phyloP scores from a whole-genome alignment of 2,113 vertebrate species.

The Otus sunia region DNA sequence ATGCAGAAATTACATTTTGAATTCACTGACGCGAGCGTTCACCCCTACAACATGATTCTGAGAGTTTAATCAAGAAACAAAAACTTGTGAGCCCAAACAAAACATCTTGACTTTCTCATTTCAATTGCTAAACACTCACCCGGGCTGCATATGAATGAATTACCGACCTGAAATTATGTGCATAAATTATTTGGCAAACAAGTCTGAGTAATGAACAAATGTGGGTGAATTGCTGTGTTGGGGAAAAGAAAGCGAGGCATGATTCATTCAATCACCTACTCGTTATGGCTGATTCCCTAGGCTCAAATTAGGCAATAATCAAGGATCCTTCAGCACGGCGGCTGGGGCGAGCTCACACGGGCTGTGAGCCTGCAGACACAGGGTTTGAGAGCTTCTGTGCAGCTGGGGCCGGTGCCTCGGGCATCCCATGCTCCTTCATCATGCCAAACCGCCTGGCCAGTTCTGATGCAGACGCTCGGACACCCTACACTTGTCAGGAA shows the following conservation, averaged over 20 bases:
- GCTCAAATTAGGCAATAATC: slow-evolving; percentile 62
- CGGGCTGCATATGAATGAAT: slow-evolving; percentile 52
- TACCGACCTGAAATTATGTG: slow-evolving; percentile 30
- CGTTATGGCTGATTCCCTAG: slow-evolving; percentile 36
- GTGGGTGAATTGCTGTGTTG: slow-evolving; percentile 48
- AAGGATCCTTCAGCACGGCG: neutral
- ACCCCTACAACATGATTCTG: slow-evolving; percentile 4
- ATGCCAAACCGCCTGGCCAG: neutral
- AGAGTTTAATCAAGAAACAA: slow-evolving; percentile 52
- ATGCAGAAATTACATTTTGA: slow-evolving; percentile 26
- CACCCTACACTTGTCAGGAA: neutral
- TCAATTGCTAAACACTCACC: slow-evolving; percentile 41
- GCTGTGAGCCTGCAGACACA: neutral
- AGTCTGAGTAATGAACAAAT: slow-evolving; percentile 62
- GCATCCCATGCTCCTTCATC: neutral
- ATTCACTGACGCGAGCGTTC: neutral
- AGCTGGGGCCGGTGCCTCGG: neutral
- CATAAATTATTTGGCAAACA: slow-evolving; percentile 63
- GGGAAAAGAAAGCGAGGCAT: slow-evolving; percentile 10
- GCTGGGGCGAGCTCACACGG: neutral
- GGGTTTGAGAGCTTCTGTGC: neutral
- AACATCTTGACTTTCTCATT: slow-evolving; percentile 54
- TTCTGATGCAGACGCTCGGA: neutral
- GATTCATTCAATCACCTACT: slow-evolving; percentile 53
- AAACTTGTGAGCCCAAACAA: slow-evolving; percentile 60